phyloP scores from a whole-genome alignment of 2,888 invertebrate species.

The Pollenia amentaria region DNA sequence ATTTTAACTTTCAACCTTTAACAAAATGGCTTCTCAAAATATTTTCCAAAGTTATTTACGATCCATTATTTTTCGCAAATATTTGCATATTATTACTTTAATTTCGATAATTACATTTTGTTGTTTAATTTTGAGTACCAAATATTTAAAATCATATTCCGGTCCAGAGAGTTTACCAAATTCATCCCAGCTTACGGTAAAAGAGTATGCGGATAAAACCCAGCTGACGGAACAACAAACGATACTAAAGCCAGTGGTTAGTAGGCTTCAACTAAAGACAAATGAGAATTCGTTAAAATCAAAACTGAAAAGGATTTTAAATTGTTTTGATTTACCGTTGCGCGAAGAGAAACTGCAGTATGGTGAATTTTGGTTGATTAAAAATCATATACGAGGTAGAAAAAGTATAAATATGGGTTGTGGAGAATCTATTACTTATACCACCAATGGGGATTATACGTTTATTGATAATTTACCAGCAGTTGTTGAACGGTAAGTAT shows the following conservation, averaged over 20 bases:
- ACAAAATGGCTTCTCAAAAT: not conserved
- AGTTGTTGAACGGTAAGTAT: slow-evolving; percentile 84
- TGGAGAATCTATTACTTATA: slow-evolving; percentile 88
- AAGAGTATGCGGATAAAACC: too few species aligned
- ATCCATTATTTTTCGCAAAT: not conserved
- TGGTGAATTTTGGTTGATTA: slow-evolving; percentile 86
- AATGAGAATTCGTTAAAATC: slow-evolving; percentile 11
- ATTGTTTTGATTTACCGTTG: slow-evolving; percentile 77
- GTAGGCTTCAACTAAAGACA: not conserved
- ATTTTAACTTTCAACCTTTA: too few species aligned
- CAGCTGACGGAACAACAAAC: not conserved
- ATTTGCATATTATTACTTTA: slow-evolving; percentile 22
- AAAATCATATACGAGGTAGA: slow-evolving; percentile 86
- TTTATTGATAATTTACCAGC: slow-evolving; percentile 88
- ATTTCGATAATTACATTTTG: too few species aligned
- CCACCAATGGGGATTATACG: slow-evolving; percentile 89
- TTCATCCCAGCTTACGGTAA: too few species aligned
- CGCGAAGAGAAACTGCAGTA: slow-evolving; percentile 77
- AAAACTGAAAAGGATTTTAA: slow-evolving; percentile 76
- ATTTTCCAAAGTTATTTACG: not conserved
- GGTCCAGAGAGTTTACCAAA: not conserved
- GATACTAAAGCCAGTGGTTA: too few species aligned
- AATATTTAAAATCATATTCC: not conserved
- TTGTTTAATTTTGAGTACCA: not conserved
- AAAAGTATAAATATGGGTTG: slow-evolving; percentile 84